phyloP scores from a whole-genome alignment of 2,113 vertebrate species.

The Platycercus adscitus region DNA sequence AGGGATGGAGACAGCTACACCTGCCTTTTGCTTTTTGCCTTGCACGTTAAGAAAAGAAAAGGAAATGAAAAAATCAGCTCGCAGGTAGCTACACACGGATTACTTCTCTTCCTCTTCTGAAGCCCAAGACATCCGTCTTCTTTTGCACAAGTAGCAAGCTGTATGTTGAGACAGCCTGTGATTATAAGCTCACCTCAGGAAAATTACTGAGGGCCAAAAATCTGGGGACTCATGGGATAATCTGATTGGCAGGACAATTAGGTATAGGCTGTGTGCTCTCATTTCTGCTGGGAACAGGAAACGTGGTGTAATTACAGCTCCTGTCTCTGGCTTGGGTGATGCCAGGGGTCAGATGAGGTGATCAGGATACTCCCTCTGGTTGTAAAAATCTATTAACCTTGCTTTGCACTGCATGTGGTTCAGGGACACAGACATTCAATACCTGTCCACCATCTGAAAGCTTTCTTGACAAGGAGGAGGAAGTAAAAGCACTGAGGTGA shows the following conservation, averaged over 20 bases:
- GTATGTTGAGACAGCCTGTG: not conserved
- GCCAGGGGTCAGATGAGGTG: not conserved
- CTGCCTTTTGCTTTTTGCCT: not conserved
- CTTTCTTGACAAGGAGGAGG: constrained; percentile 14
- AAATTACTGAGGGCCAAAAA: constrained; percentile 21
- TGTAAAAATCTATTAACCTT: constrained; percentile 61
- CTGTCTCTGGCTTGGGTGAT: not conserved
- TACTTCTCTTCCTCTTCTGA: not conserved
- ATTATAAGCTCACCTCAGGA: constrained; percentile 5
- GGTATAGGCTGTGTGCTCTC: not conserved
- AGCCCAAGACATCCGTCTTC: not conserved
- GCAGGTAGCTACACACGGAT: rapidly evolving
- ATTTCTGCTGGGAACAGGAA: constrained; percentile 36
- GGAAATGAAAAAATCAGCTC: not conserved
- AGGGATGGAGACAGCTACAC: not conserved
- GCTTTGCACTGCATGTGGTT: not conserved
- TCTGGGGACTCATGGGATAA: not conserved
- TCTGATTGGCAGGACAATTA: constrained; percentile 56
- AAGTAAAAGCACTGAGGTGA: not conserved
- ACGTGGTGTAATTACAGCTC: constrained; percentile 52
- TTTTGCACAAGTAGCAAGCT: rapidly evolving
- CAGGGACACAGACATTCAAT: constrained; percentile 40
- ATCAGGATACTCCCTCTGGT: constrained; percentile 38
- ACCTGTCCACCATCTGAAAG: constrained; percentile 15
- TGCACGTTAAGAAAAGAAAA: not conserved